phyloP scores from a whole-genome alignment of 2,797 vertebrate species.

The Enteromius mattozi region DNA sequence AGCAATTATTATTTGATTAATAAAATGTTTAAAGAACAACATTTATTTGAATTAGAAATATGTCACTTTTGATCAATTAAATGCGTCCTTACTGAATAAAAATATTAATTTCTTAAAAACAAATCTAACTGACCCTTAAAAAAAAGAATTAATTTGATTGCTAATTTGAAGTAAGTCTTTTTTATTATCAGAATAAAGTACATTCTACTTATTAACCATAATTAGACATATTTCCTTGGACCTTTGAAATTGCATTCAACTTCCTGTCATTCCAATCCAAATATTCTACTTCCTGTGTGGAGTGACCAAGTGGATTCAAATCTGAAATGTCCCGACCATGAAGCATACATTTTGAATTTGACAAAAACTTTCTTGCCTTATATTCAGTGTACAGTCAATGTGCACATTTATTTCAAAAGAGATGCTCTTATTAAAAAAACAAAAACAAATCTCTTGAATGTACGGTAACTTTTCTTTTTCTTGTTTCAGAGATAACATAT shows the following conservation, averaged over 20 bases:
- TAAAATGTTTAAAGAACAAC: background rate
- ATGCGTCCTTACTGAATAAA: background rate
- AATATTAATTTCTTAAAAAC: background rate
- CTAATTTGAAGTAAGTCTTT: background rate
- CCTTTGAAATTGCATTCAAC: background rate
- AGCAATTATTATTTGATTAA: background rate
- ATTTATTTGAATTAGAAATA: background rate
- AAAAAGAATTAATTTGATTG: background rate
- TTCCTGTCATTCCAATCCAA: background rate
- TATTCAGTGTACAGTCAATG: background rate
- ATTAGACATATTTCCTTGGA: background rate
- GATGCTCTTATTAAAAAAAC: background rate
- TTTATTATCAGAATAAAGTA: background rate
- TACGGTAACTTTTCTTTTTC: background rate
- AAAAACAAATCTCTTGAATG: too few species aligned
- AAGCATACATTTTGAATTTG: background rate
- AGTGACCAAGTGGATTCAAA: background rate
- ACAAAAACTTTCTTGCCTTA: background rate
- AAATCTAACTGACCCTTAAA: background rate
- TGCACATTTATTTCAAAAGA: background rate
- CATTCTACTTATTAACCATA: background rate
- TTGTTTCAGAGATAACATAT: background rate
- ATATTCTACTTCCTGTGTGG: background rate
- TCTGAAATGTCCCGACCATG: background rate
- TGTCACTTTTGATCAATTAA: background rate